Base-by-base conservation (phyloP, 1,140 invertebrate species). In the Drosophila obscura region DNA sequence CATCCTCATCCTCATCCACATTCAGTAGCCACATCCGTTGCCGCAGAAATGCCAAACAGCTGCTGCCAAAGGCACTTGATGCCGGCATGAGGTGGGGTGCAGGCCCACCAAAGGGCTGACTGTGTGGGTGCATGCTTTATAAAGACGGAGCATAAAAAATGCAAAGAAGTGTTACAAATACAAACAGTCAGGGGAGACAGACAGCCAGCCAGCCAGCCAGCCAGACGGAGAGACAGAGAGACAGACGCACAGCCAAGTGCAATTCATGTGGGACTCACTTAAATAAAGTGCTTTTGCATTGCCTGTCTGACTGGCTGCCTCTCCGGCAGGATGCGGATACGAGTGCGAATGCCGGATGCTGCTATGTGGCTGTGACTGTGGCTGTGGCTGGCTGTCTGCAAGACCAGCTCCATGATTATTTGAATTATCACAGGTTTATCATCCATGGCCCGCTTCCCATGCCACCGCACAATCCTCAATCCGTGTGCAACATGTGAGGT, bases 221-320 rank as follows among this genome's bases (percentile, higher is more conserved):
- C 7, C 16, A 1, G 35, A 13, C 35, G 1, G 45, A 49, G 51
- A 45, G 63, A 57, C 49, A 43, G 24, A 24, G 48, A 55, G 41
- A 28, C 24, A 41, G 35, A 67, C 50, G 53, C 49, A 57, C 72
- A 73, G 72, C 69, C 75, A 87, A 90, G 81, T 87, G 87, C 77
- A 78, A 90, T 90, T 90, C 88, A 90, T 80, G 77, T 84, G 88
- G 77, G 88, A 90, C 88, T 90, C 88, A 90, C 88, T 90, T 89
- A 90, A 90, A 90, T 90, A 91, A 90, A 90, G 88, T 90, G 88
- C 80, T 90, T 90, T 88, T 90, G 83, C 83, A 84, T 90, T 84
- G 88, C 87, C 81, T 73, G 80, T 55, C 80, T 68, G 69, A 61
- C 74, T 69, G 66, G 31, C 65, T 39, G 35, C 1, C 35, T 13